phyloP scores from a whole-genome alignment of 1,140 invertebrate genomes.

The Lysiphlebus fabarum region DNA sequence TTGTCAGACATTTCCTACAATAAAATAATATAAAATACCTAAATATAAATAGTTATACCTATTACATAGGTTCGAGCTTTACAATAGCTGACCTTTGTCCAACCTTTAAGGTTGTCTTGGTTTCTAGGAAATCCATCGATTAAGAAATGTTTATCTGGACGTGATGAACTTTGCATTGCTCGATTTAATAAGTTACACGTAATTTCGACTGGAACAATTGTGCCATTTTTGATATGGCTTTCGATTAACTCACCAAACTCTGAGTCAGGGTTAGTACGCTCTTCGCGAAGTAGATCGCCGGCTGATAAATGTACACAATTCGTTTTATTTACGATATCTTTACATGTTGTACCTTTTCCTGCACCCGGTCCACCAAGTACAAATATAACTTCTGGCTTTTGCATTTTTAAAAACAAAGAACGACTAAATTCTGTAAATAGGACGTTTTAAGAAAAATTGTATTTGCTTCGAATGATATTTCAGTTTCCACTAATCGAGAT shows the following conservation, averaged over 20 bases:
- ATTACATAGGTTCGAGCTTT: neutral
- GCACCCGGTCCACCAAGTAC: constrained; percentile 95
- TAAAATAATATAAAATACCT: neutral
- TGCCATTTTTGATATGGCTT: constrained; percentile 86
- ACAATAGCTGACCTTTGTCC: constrained; percentile 61
- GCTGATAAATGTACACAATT: constrained; percentile 96
- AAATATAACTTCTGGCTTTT: constrained; percentile 88
- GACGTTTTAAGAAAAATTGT: constrained; percentile 32
- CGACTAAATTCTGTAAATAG: constrained; percentile 27
- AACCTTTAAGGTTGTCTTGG: constrained; percentile 94
- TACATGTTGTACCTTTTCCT: constrained; percentile 97
- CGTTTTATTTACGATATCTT: constrained; percentile 84
- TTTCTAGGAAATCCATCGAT: constrained; percentile 99
- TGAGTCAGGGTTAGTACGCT: constrained; percentile 79
- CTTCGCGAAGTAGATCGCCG: constrained; percentile 91
- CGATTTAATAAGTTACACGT: constrained; percentile 90
- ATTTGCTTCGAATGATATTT: no score
- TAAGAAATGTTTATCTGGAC: constrained; percentile 74
- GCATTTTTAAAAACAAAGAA: constrained; percentile 37
- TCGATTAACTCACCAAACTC: constrained; percentile 93
- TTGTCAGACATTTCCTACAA: constrained; percentile 75
- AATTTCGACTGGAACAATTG: constrained; percentile 98
- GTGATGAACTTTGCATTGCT: constrained; percentile 66
- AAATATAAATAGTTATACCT: neutral
- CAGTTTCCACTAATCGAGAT: no score